These are phyloP conservation scores for Gibbula magus DNA, from an alignment of 2,888 invertebrate genomes.

Conservation along the genomic window DNA sequence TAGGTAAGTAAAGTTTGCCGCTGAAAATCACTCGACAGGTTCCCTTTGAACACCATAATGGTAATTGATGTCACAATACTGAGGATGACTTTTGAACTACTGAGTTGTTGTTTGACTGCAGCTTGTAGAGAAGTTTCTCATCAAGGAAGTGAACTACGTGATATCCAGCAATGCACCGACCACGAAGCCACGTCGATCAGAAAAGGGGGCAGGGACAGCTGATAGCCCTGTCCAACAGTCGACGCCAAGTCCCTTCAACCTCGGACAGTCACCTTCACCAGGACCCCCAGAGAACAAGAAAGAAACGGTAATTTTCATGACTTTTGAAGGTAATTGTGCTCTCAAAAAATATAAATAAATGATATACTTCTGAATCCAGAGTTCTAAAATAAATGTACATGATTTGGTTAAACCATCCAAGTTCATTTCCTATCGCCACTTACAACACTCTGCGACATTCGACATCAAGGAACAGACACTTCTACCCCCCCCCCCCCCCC, in stretches of 20 bases:
- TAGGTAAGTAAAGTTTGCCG: too few relatives aligned
- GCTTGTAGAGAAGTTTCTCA: slow-evolving; percentile 64
- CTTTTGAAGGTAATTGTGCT: not conserved
- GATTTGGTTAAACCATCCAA: too few relatives aligned
- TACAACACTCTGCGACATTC: too few relatives aligned
- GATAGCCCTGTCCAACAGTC: slow-evolving; percentile 50
- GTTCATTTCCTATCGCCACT: too few relatives aligned
- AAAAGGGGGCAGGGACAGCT: slow-evolving; percentile 20
- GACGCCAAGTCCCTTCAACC: slow-evolving; percentile 68
- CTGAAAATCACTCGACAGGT: too few relatives aligned
- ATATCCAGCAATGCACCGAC: slow-evolving; percentile 58
- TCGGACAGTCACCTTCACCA: slow-evolving; percentile 60
- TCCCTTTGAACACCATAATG: too few relatives aligned
- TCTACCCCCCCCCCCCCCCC: too few relatives aligned
- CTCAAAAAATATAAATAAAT: too few relatives aligned
- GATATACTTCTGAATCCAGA: not conserved
- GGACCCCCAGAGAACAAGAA: slow-evolving; percentile 36
- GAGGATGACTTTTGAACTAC: too few relatives aligned
- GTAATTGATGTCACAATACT: too few relatives aligned
- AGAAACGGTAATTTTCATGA: slow-evolving; percentile 32
- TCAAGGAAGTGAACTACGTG: slow-evolving; percentile 65
- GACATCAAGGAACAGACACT: too few relatives aligned
- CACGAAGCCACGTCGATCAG: slow-evolving; percentile 12
- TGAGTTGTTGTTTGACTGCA: slow-evolving; percentile 39
- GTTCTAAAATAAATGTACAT: too few relatives aligned